Evolutionary conservation across 2,797 vertebrate genomes (phyloP), one percentile per base, ranked within the genome.

Genomic region (Diplodus puntazzo): DNA sequence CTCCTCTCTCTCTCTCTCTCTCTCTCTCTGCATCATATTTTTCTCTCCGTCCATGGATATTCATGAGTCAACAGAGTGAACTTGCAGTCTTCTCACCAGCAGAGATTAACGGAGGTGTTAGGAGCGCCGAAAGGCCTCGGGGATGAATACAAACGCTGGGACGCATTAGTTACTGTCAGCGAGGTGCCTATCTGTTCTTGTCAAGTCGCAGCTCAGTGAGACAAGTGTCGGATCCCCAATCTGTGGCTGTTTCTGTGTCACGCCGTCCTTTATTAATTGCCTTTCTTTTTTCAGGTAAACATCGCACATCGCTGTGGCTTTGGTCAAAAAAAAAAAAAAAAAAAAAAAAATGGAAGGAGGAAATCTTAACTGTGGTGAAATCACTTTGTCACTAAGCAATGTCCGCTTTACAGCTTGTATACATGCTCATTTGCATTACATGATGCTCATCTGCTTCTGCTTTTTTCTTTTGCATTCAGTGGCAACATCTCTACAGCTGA

Each of bases 361-460:
- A 39, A 58, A 43, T 20, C 11, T 21, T n/a, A 14, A 8, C 21
- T 48, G 11, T 49, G 49, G 39, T 76, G 48, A 59, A 73, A 75
- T 79, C 21, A 13, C n/a, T 64, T 25, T 43, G 50, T 52, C 34
- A 17, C 57, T 66, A 71, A 77, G 64, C 17, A 2, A 58, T 75
- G 25, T 89, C 73, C 84, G 77, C 69, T 85, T 65, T 42, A 34
- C 73, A 49, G 67, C 70, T 87, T 89, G 48, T 81, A 75, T 65
- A 80, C 81, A 69, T 73, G 75, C 60, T 87, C 89, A 90, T 90
- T 34, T 77, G 69, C 89, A 78, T 90, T 68, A 88, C 88, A 89
- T 89, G 75, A 86, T 75, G 77, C 72, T 84, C 88, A 90, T 93
- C 74, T 30, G 88, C 84, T 87, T 84, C 54, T 79, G 48, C 70